Base-by-base conservation (phyloP, 2,797 vertebrate genomes). In the Rhyacichthys aspro region DNA sequence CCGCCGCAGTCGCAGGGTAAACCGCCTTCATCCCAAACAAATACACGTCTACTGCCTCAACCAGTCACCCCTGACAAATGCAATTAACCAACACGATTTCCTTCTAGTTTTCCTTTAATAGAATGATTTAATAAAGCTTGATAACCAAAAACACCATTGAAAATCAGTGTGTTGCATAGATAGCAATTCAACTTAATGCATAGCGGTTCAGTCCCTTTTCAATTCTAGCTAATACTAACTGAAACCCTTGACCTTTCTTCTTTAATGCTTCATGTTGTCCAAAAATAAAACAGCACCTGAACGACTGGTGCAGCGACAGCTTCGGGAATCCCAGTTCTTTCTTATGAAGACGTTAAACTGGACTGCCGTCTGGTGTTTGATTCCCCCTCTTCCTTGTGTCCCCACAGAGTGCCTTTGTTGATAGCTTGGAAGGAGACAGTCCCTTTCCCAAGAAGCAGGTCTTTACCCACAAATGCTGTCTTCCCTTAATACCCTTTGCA, bases 1-100 rank as follows among this genome's bases (percentile, higher is more conserved):
- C 49, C 94, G 96, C 53, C 89, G 96, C 66, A 94, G 96, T 81
- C 92, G 96, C 74, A 89, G 95, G 95, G 97, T 98, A 92, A 61
- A 11, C 4, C 14, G 5, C 17, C 11, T 36, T 8, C 68, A 28
- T 50, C 47, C 43, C 52, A 42, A 43, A 55, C 16, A 48, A 15
- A 44, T 43, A 55, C 1, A 28, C 23, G 23, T 28, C 7, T 28
- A 28, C 23, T 28, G 23, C 23, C 23, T 28, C 23, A 28, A 28
- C 3, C 4, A 43, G n/a, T 17, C 28, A 47, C 50, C 48, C 23
- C 36, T 15, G 37, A 33, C 33, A n/a, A 23, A 12, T 38, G 49
- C n/a, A 34, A 42, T 7, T 41, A 41, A n/a, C n/a, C 14, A 14
- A 3, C 39, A 41, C n/a, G n/a, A n/a, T n/a, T n/a, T n/a, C n/a